Percentiles rank a stretch among this genome's conserved stretches.
phyloP scores from a whole-genome alignment of 2,113 vertebrate species.

The Laterallus jamaicensis region DNA sequence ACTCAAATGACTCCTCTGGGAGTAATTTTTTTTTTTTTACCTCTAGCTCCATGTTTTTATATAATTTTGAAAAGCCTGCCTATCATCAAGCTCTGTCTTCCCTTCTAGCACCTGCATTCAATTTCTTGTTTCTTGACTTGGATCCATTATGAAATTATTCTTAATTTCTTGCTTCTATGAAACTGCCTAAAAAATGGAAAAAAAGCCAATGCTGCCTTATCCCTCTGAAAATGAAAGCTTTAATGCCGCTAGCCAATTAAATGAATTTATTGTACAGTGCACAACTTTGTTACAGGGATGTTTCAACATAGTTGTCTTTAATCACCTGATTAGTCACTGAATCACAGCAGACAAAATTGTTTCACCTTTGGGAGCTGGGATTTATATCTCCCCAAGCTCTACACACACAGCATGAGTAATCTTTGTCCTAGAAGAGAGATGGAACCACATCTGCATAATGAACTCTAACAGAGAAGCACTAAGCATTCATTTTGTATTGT shows the following conservation, averaged over 20 bases:
- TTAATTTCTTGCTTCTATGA: background rate
- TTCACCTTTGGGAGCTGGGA: background rate
- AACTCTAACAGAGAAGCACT: background rate
- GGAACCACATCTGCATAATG: background rate
- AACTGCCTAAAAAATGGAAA: background rate
- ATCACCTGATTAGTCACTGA: background rate
- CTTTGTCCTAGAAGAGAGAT: background rate
- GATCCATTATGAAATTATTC: background rate
- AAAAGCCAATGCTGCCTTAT: background rate
- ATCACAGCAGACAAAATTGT: background rate
- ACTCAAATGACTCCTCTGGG: background rate
- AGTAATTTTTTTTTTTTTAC: background rate
- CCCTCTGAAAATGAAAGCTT: background rate
- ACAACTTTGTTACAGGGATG: background rate
- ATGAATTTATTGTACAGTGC: background rate
- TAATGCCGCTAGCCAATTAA: background rate
- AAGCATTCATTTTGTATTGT: background rate
- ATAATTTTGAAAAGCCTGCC: background rate
- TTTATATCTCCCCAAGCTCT: background rate
- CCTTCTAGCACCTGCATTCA: background rate
- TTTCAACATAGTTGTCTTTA: background rate
- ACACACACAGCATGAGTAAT: background rate
- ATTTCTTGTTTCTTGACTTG: background rate
- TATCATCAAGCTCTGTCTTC: background rate
- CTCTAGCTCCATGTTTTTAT: background rate